phyloP scores from a whole-genome alignment of 1,140 invertebrate genomes.

The Pararge aegeria region DNA sequence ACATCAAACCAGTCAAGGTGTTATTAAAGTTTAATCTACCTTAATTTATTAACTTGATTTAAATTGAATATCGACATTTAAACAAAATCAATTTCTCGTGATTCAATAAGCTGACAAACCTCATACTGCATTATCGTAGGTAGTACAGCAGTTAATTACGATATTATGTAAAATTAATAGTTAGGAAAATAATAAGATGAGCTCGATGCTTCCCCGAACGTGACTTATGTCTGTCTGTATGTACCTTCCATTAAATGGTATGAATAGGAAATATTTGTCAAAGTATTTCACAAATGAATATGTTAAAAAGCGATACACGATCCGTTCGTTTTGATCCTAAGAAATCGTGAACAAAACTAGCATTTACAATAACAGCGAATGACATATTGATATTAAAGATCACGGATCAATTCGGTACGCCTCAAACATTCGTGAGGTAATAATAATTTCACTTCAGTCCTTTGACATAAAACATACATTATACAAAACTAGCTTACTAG shows the following conservation, averaged over 20 bases:
- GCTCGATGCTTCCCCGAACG: neutral
- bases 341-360: constrained; percentile 49
- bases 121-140: too few relatives aligned
- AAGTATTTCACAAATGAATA: constrained; percentile 16
- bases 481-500: too few relatives aligned
- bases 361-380: neutral
- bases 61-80: too few relatives aligned
- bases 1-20: too few relatives aligned
- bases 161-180: too few relatives aligned
- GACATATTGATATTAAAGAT: neutral
- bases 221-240: constrained; percentile 6
- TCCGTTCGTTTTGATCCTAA: constrained; percentile 32
- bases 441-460: too few relatives aligned
- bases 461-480: too few relatives aligned
- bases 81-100: too few relatives aligned
- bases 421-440: neutral
- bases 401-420: neutral
- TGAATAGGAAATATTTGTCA: constrained; percentile 17
- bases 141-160: too few relatives aligned
- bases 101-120: too few relatives aligned
- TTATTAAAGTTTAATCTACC: neutral
- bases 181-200: neutral
- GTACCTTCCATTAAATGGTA: constrained; percentile 10
- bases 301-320: constrained; percentile 47
- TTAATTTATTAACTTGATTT: too few relatives aligned